Evolutionary conservation across 2,113 vertebrate species (phyloP).

Genomic region (Tympanuchus pallidicinctus): DNA sequence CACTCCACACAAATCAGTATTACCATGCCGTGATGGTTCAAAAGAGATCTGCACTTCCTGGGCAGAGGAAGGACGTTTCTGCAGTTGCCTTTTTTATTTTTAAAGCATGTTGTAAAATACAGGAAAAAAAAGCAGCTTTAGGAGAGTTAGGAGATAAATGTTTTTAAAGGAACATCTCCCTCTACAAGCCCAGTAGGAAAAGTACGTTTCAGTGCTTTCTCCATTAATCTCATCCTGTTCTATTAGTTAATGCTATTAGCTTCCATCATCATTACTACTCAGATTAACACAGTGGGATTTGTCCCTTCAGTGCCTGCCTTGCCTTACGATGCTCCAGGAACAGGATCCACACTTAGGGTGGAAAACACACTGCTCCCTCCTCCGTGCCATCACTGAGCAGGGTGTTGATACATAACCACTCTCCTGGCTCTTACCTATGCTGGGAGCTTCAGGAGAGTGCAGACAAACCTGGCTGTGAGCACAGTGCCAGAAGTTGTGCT

Average conservation of each 20-base stretch:
- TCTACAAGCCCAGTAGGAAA: background rate
- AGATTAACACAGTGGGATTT: background rate
- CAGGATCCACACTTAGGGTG: background rate
- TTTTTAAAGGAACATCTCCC: background rate
- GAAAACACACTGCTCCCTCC: no score
- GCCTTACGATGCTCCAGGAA: background rate
- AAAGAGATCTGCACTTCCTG: background rate
- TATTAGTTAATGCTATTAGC: background rate
- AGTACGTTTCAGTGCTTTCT: background rate
- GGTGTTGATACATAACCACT: accelerated
- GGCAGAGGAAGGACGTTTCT: background rate
- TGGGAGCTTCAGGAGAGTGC: background rate
- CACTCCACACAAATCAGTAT: background rate
- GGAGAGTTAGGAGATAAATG: background rate
- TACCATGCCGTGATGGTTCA: background rate
- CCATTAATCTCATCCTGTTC: background rate
- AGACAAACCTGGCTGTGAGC: background rate
- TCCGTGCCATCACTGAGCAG: background rate
- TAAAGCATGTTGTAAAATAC: background rate
- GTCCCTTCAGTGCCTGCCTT: background rate
- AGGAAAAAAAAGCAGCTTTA: no score
- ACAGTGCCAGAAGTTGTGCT: background rate
- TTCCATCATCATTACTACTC: background rate
- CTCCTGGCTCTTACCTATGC: background rate
- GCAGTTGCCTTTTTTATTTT: background rate